Evolutionary conservation across 2,888 invertebrate species (phyloP), one percentile per base, ranked within the genome.

Genomic region (Ferrisia virgata): DNA sequence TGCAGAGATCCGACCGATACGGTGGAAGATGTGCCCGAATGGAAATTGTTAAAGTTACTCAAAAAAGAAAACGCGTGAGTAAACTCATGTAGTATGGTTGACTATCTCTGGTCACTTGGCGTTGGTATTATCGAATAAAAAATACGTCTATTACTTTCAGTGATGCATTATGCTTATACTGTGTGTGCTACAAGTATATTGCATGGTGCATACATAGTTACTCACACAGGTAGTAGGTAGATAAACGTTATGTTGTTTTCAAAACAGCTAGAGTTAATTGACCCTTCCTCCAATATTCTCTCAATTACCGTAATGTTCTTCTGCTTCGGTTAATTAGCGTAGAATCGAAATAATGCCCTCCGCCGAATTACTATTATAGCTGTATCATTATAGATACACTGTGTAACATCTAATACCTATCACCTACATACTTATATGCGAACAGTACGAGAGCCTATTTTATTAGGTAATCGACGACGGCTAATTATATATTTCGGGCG

Each of bases 1-100:
- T 43, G 84, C 82, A 58, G 84, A 84, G 39, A 85, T 85, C 72
- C 76, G 79, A 58, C 86, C 86, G 64, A 86, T 86, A 85, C 86
- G 9, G 85, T 86, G 4, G 79, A 86, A 69, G 87, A 87, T 80
- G 86, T 86, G 15, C 85, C 85, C 18, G 86, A 86, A 85, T 87
- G 87, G 87, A 85, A 85, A 72, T 86, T 86, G 47, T 85, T 87
- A 47, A 87, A 86, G 85, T 86, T 86, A 9, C 86, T 87, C 33
- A 85, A 86, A 58, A 85, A 86, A 13, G 85, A 86, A 76, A 86
- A 87, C 80, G 85, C 85, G 87, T 87, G 86, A 87, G 86, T 86
- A 69, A 15, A 69, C 3, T 18, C 36, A 18, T 0, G 5, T 8
- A 22, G 11, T 2, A n/a, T 47, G 2, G n/a, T n/a, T n/a, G n/a